Conservation (phyloP, 2,888 invertebrate species). For the Nomada flava region DNA sequence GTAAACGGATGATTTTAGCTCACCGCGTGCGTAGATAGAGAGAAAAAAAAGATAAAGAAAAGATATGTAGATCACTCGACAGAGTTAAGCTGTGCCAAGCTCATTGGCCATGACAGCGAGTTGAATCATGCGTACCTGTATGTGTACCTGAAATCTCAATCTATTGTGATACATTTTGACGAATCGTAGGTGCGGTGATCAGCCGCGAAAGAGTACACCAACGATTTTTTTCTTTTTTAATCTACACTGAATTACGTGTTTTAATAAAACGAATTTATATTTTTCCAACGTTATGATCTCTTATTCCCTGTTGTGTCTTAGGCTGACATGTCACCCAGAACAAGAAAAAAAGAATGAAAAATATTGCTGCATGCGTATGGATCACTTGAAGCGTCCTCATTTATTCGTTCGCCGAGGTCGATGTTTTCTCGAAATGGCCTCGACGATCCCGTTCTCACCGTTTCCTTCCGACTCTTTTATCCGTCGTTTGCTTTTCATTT, state of each 20-base stretch:
- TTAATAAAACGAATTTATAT: conserved; percentile 67
- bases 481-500: background rate
- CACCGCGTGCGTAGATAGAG: conserved; percentile 38
- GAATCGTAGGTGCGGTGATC: conserved; percentile 10
- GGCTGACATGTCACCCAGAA: conserved; percentile 48
- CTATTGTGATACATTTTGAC: conserved; percentile 69
- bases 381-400: conserved; percentile 22
- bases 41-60: conserved; percentile 50
- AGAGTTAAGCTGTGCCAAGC: conserved; percentile 43
- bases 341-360: background rate
- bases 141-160: conserved; percentile 42
- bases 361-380: conserved; percentile 60
- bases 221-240: conserved; percentile 74
- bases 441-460: background rate
- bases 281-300: conserved; percentile 70
- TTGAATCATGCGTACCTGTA: background rate
- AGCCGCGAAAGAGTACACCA: conserved; percentile 44
- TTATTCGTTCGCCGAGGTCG: conserved; percentile 16
- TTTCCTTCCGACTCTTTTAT: background rate
- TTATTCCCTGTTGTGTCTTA: conserved; percentile 68
- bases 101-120: conserved; percentile 47
- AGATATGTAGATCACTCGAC: conserved; percentile 49
- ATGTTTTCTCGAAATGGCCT: conserved; percentile 1
- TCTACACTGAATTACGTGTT: conserved; percentile 61
- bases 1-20: background rate